A percentile compares a stretch with the other conserved stretches of the same genome.
phyloP scores from a whole-genome alignment of 2,888 invertebrate genomes.

The Cantharis flavilabris region DNA sequence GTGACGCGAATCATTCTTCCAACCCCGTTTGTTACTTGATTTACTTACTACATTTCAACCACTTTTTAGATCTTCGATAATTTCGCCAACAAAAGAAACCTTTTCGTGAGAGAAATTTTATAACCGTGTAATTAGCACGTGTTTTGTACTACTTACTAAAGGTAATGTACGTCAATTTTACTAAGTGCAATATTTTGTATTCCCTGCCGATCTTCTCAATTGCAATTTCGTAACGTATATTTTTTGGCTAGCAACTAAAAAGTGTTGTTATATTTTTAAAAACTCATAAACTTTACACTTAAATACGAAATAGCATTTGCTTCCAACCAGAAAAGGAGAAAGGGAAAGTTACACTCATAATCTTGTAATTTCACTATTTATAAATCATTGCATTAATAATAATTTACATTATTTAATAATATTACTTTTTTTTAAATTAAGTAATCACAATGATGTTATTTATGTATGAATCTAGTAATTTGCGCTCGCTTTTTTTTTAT shows the following conservation, averaged over 20 bases:
- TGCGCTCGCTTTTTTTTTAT: background rate
- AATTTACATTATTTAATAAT: background rate
- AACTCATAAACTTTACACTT: background rate
- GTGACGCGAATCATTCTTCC: constrained; percentile 2
- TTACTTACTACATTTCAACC: constrained; percentile 24
- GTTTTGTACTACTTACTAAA: background rate
- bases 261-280: background rate
- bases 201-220: background rate
- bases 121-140: background rate
- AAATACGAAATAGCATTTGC: background rate
- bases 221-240: background rate
- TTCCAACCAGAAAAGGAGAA: background rate
- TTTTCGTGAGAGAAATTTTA: background rate
- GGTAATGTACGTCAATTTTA: background rate
- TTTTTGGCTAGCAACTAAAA: background rate
- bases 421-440: background rate
- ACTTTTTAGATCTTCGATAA: constrained; percentile 27
- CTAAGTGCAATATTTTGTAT: background rate
- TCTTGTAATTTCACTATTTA: background rate
- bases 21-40: constrained; percentile 21
- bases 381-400: background rate
- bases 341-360: background rate
- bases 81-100: constrained; percentile 21
- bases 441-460: background rate
- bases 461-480: background rate